Base-by-base conservation (phyloP, 2,888 invertebrate species). In the Priocnemis perturbator region DNA sequence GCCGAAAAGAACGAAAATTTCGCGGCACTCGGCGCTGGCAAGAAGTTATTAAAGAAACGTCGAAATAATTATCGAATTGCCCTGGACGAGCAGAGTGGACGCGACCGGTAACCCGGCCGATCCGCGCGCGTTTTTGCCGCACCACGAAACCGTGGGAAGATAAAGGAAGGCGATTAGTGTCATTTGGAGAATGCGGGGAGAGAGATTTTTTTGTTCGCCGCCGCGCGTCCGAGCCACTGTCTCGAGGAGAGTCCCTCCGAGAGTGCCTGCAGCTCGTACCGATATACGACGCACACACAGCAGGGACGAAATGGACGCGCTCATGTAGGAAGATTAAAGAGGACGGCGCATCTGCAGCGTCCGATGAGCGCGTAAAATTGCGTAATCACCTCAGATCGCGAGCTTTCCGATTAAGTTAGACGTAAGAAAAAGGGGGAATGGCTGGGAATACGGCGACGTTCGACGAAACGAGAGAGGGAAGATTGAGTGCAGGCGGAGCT, bases 161-260 rank as follows among this genome's bases (percentile, higher is more conserved):
- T 88, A 88, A 87, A 88, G 86, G 85, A 85, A 88, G 87, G 85
- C 88, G 88, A 88, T 88, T 87, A 88, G 88, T 87, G 87, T 88
- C 88, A 87, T 88, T 88, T 82, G 86, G 85, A 85, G 88, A 88
- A 88, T 86, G 86, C 83, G 79, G 73, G 74, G 82, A 83, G 72
- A 80, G 82, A 83, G 72, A 80, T 74, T 80, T 87, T 88, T 88
- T 87, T 85, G 85, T 79, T 86, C 87, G 87, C 86, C 85, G 85
- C 64, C 26, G 78, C 80, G 81, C 81, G 81, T 74, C 21, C 44
- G 58, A 77, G 77, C 59, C 64, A 50, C 71, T 69, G 65, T 67
- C 66, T 62, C 60, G 64, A 68, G 71, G 67, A 64, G 56, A 62
- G 67, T 53, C 64, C 52, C 17, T 50, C n/a, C 17, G 50, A n/a